Evolutionary conservation across 1,140 invertebrate species (phyloP), one percentile per base, ranked within the genome.

Genomic region (Ridgeia piscesae): DNA sequence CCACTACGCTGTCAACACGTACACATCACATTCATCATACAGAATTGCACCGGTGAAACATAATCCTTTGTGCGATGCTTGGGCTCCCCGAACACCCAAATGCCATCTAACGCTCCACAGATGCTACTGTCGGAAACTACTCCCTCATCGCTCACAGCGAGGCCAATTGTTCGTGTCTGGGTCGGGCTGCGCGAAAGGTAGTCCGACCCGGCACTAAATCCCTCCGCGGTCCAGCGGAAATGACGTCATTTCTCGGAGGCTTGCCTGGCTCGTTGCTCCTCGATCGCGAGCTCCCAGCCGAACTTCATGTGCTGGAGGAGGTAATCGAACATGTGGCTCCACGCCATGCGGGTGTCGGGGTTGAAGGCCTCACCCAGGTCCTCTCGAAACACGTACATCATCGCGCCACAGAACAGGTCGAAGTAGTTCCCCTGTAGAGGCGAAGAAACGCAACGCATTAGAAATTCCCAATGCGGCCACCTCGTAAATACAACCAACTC

Each of bases 281-380:
- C 58, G 6, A 77, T 77, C 11, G 58, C 58, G 58, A 77, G 58
- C 27, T 77, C 58, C 58, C 58, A 90, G 89, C 91, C 91, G 91
- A 91, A 91, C 48, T 50, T 35, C 34, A 91, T 35, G 48, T 91
- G 91, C 17, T 91, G 48, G 17, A 91, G 34, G 11, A 91, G 33
- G 91, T 42, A 91, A 35, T 91, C 91, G 91, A 92, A 92, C 50
- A 92, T 33, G 11, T 89, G 33, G 17, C 58, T 58, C 91, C 91
- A 92, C 42, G 91, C 91, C 14, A 27, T 31, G 11, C 77, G 48
- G 9, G 77, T 48, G 11, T 92, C 91, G 4, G 91, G 9, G 17
- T 14, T 92, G 14, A 92, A 89, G 21, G 1, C 6, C 9, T 33
- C 21, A 6, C 91, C 91, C 33, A 92, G 91, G 50, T 77, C 91